phyloP scores from a whole-genome alignment of 2,888 invertebrate species.

The Lithophane socia region DNA sequence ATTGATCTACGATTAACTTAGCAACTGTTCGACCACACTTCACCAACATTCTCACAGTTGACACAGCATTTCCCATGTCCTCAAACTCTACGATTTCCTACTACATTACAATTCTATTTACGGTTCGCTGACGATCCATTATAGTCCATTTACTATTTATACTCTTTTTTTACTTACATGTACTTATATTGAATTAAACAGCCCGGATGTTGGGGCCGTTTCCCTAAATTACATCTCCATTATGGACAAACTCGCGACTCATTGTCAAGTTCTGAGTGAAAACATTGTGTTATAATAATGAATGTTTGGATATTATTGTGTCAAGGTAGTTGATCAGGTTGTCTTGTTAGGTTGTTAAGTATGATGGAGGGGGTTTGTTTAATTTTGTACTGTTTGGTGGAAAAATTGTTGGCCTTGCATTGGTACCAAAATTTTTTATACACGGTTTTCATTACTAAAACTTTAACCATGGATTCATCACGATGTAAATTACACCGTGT shows the following conservation, averaged over 20 bases:
- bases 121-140: conserved; percentile 78
- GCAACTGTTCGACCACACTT: conserved; percentile 2
- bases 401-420: not conserved
- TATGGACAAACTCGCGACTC: conserved; percentile 76
- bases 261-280: conserved; percentile 69
- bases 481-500: too few relatives aligned
- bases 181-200: conserved; percentile 79
- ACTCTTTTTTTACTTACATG: conserved; percentile 76
- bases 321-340: conserved; percentile 39
- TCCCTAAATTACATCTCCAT: conserved; percentile 79
- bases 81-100: conserved; percentile 43
- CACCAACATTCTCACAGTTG: conserved; percentile 39
- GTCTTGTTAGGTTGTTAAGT: conserved; percentile 20
- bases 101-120: conserved; percentile 71
- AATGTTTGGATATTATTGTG: conserved; percentile 44
- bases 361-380: not conserved
- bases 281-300: conserved; percentile 49
- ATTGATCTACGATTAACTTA: conserved; percentile 12
- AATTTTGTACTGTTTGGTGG: not conserved
- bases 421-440: too few relatives aligned
- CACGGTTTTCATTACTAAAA: too few relatives aligned
- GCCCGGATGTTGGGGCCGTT: conserved; percentile 77
- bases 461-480: too few relatives aligned
- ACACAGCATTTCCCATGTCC: conserved; percentile 61
- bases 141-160: conserved; percentile 78